Base-by-base conservation (phyloP, 2,797 vertebrate species). In the Remorina albescens region DNA sequence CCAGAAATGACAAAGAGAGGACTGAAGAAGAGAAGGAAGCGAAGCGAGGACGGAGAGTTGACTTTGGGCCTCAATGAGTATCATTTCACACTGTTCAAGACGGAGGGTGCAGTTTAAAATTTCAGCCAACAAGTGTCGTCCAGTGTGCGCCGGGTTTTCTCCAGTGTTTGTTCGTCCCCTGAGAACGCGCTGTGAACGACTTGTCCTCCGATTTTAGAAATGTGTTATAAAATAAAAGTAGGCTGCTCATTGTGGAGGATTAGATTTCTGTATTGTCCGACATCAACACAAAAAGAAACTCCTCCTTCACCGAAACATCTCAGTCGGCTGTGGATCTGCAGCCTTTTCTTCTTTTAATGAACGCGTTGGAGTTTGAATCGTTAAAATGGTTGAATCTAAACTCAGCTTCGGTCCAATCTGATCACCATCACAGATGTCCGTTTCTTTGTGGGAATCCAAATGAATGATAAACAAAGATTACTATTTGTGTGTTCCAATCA, bases 231-330 rank as follows among this genome's bases (percentile, higher is more conserved):
- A 65, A 51, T 28, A 13, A 65, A 88, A 85, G 82, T 77, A 82
- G 81, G 85, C 50, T 82, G 54, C 57, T 58, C 39, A 25, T 88
- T 88, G 82, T 86, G 62, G 30, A 21, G 67, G 23, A 34, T 87
- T 66, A 2, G 39, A 57, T 81, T 73, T 63, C 81, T 28, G 32
- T 6, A 21, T 41, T 42, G 71, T 67, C 61, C 28, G 53, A 15
- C 6, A 39, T n/a, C n/a, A 21, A n/a, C 18, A 21, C 30, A 51
- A 5, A 34, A n/a, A 5, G 46, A 49, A 13, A 25, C 6, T 28
- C 18, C 28, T n/a, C 2, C 19, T 9, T 32, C 30, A 5, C 28
- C 5, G 12, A 32, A 5, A 11, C 5, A 12, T 54, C 4, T 10
- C 11, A 41, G 15, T 25, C 13, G 34, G 32, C 18, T 16, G 25